Base-by-base conservation (phyloP, 2,888 invertebrate species). In the Anarsia innoxiella region DNA sequence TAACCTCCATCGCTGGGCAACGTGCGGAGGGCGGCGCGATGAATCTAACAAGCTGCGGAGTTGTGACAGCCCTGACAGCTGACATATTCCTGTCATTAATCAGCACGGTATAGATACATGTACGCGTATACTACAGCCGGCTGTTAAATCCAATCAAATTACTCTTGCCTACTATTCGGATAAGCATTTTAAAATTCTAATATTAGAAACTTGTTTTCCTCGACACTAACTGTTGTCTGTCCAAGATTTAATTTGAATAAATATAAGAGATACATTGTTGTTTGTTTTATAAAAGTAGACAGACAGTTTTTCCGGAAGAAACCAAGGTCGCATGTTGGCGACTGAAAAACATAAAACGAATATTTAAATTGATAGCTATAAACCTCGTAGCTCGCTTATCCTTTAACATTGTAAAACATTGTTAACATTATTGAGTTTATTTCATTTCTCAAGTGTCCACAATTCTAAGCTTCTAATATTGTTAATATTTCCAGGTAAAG, bases 11-110 rank as follows among this genome's bases (percentile, higher is more conserved):
- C 73, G 73, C 73, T 68, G 66, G 69, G 71, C 59, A 66, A n/a
- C n/a, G n/a, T 65, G 58, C 27, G 49, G 69, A 66, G 64, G 66
- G 66, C 53, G 59, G 65, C 66, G 66, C 60, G 72, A 77, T 71
- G 76, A 65, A 78, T 77, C 67, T 76, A 74, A 78, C 80, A 75
- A 79, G 78, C 72, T 66, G 62, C 65, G 56, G 63, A 73, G 78
- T 80, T 82, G 83, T 82, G 82, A 80, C 80, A 78, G 70, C 64
- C 70, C 63, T n/a, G 82, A 79, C 82, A 74, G 75, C 66, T 79
- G 83, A 83, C 77, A 78, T 78, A 84, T 82, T 69, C 71, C 60
- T 57, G 64, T 69, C 79, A 78, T 83, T 82, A 77, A 80, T 83
- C 80, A 77, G 61, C 53, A 54, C 62, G 66, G 66, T 71, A 69